Base-by-base conservation (phyloP, 2,888 invertebrate genomes). In the Apocheima hispidaria region DNA sequence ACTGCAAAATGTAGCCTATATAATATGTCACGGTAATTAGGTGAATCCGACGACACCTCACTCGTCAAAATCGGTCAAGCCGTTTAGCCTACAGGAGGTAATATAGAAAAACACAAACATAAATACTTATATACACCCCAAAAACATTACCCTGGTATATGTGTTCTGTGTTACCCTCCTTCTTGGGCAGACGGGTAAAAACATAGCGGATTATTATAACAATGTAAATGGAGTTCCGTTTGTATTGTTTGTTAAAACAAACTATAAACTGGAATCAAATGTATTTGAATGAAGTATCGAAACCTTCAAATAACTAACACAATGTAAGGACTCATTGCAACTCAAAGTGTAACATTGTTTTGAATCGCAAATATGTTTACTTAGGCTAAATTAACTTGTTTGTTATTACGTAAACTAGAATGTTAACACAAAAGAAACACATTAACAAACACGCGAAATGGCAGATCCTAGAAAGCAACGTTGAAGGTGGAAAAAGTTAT, bases 311-410 rank as follows among this genome's bases (percentile, higher is more conserved):
- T n/a, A 41, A 26, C 40, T 52, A 18, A 16, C n/a, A 18, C 51
- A 33, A 33, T 14, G 41, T 41, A 18, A 23, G 26, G n/a, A 6
- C 33, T 9, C 10, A 12, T 26, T 26, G 26, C 26, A 51, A 38
- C 21, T 41, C 28, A 28, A 26, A 36, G 23, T 44, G 44, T 16
- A 43, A 33, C 33, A 43, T 14, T 43, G 41, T 35, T 54, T 23
- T 36, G 44, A 5, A 44, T 44, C 5, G 30, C 44, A 35, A 4
- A 52, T 41, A 3, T 44, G 48, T 46, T 51, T 51, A 51, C 40
- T n/a, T 59, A 55, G 51, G 46, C 60, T 35, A 41, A 49, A 41
- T 57, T 21, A 41, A 43, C 18, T 35, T 23, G 21, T 21, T 23
- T 50, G 50, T 30, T 46, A 30, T 9, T 44, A 16, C 7, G 6